A percentile compares a stretch with the other conserved stretches of the same genome.
Conservation (phyloP, 2,888 invertebrate genomes). For the Tetranychus truncatus region DNA sequence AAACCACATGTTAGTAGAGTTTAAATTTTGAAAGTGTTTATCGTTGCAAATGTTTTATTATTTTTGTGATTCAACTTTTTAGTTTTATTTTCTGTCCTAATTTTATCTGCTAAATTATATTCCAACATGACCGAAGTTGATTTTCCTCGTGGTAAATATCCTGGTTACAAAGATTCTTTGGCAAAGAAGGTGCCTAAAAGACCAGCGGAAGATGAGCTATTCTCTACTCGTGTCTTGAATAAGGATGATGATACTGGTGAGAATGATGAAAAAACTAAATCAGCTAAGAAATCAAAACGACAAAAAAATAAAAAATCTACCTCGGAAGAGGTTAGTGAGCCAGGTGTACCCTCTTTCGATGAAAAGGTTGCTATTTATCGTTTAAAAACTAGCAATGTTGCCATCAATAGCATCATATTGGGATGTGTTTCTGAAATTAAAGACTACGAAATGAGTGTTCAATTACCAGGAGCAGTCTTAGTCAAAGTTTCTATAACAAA, state of each 20-base stretch:
- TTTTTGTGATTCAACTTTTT: too few species aligned
- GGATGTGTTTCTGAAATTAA: conserved; percentile 19
- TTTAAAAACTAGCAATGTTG: conserved; percentile 12
- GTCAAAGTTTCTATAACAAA: conserved; percentile 19
- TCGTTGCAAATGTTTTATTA: too few species aligned
- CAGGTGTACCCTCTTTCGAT: neutral
- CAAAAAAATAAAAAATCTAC: neutral
- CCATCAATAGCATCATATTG: conserved; percentile 4
- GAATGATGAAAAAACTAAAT: too few species aligned
- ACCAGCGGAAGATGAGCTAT: conserved; percentile 5
- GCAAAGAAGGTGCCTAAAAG: neutral
- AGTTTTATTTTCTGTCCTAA: too few species aligned
- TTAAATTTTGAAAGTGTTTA: too few species aligned
- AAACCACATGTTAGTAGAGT: too few species aligned
- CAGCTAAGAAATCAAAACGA: too few species aligned
- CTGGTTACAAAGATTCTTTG: neutral
- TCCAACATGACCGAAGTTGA: neutral
- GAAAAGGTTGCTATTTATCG: neutral
- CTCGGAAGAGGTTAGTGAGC: neutral
- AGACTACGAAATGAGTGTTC: conserved; percentile 18
- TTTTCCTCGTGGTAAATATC: conserved; percentile 11
- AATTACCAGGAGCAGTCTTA: conserved; percentile 16
- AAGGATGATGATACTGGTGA: neutral
- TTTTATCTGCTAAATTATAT: too few species aligned
- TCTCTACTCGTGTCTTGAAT: neutral